Evolutionary conservation across 2,797 vertebrate genomes (phyloP), one percentile per base, ranked within the genome.

Genomic region (Distichodus sexfasciatus): DNA sequence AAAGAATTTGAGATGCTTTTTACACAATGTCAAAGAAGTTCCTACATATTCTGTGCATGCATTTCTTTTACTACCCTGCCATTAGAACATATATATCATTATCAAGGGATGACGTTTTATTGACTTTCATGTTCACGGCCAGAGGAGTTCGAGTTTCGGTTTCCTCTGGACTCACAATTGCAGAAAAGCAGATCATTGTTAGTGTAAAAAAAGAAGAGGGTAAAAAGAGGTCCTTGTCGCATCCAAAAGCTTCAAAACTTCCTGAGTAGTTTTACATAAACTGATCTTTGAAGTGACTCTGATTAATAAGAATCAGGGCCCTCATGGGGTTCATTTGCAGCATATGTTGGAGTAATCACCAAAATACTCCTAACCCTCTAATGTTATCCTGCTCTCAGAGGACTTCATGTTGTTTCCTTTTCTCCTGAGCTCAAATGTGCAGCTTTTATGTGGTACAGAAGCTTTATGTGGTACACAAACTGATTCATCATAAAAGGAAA

Each of bases 81-180:
- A 53, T 53, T 53, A 59, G 21, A 40, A 6, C 14, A 59, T 48
- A 19, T 59, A 53, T 53, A 28, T 28, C 50, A 31, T 10, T 4
- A 17, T 31, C 26, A 15, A 43, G 82, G 82, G 78, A 86, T 75
- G 78, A 87, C 82, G 82, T 68, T 78, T 79, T 71, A 70, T 78
- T 83, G 72, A 75, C 77, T 86, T 86, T 87, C 76, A 84, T 84
- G 82, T 86, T 84, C 44, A n/a, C 77, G 76, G 76, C 64, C 82
- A 41, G 72, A 69, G 50, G 47, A 72, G 47, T 76, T 67, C 70
- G 69, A 55, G 63, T 68, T 81, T 81, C 77, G 79, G 81, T 50
- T 82, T 80, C 57, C 50, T 80, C 69, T 76, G 64, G 64, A 81
- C 78, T 60, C 58, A 7, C 17, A 23, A 59, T 28, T 40, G 40